A percentile compares a stretch with the other conserved stretches of the same genome.
These are phyloP conservation scores for Carassius carassius DNA, from an alignment of 2,113 vertebrate genomes.

Conservation along the genomic window DNA sequence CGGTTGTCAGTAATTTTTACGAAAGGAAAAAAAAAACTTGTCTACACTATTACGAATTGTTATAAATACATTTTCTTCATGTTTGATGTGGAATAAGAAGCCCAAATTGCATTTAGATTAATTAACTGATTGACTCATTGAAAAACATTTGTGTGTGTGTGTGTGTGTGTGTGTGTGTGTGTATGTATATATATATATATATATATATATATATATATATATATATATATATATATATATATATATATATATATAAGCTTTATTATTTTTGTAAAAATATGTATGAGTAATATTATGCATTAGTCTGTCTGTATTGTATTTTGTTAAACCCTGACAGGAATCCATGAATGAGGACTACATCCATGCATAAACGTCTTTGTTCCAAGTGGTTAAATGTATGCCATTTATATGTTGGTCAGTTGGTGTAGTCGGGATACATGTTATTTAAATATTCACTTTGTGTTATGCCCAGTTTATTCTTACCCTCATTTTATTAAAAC, in stretches of 20 bases:
- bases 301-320: background rate
- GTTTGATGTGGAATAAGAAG: background rate
- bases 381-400: background rate
- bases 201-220: too few relatives aligned
- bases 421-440: background rate
- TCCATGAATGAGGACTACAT: background rate
- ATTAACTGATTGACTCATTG: background rate
- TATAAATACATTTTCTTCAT: background rate
- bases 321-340: background rate
- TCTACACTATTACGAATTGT: background rate
- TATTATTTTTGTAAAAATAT: background rate
- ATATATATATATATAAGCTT: too few relatives aligned
- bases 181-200: too few relatives aligned
- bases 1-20: conserved; percentile 47
- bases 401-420: background rate
- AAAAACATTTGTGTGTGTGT: too few relatives aligned
- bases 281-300: background rate
- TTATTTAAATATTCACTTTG: background rate
- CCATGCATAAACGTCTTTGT: background rate
- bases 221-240: too few relatives aligned
- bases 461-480: background rate
- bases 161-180: too few relatives aligned
- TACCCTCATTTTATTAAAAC: background rate
- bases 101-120: background rate
- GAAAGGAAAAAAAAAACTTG: background rate